Conservation (phyloP, 1,140 invertebrate species). For the Ruditapes philippinarum region DNA sequence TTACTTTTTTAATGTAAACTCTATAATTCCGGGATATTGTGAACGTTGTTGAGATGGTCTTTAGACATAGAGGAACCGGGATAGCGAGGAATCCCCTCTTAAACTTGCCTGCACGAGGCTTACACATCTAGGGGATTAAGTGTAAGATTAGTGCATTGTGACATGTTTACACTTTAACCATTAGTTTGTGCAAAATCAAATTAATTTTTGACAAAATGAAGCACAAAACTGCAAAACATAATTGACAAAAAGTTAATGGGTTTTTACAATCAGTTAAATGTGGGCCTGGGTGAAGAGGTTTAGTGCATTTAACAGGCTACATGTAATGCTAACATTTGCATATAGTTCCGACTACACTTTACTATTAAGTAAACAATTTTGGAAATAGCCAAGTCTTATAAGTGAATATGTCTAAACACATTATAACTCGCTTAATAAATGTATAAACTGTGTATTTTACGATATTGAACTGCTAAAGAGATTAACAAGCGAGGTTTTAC, state of each 20-base stretch:
- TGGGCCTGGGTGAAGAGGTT: conserved; percentile 26
- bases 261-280: conserved; percentile 29
- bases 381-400: too few species aligned
- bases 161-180: conserved; percentile 64
- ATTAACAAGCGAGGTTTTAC: too few species aligned
- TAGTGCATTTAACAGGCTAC: not conserved
- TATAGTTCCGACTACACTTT: not conserved
- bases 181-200: conserved; percentile 65
- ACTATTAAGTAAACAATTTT: not conserved
- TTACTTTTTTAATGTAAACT: conserved; percentile 68
- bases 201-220: conserved; percentile 64
- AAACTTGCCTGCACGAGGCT: conserved; percentile 23
- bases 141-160: conserved; percentile 54
- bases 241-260: conserved; percentile 59
- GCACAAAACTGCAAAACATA: conserved; percentile 57
- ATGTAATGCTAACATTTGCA: not conserved
- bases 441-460: too few species aligned
- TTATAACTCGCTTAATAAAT: too few species aligned
- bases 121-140: conserved; percentile 35
- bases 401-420: too few species aligned
- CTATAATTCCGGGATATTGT: conserved; percentile 45
- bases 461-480: too few species aligned
- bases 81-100: conserved; percentile 31
- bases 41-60: conserved; percentile 18
- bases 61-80: conserved; percentile 19